phyloP scores from a whole-genome alignment of 2,888 invertebrate species.

The Xanthostigma xanthostigma region DNA sequence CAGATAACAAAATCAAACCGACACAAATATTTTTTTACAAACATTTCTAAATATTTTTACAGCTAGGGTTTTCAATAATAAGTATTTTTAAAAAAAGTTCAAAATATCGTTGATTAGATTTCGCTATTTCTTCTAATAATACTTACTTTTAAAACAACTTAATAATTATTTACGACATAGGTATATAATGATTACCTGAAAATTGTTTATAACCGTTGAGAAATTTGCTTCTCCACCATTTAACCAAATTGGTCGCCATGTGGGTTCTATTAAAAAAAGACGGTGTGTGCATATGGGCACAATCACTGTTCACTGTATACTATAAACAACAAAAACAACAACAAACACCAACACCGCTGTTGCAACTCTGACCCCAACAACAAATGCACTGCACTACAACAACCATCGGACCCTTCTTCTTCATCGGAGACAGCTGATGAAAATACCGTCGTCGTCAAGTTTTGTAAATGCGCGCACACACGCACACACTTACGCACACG shows the following conservation, averaged over 20 bases:
- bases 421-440: too few relatives aligned
- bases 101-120: neutral
- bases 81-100: neutral
- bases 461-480: too few relatives aligned
- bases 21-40: neutral
- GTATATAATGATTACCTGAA: slow-evolving; percentile 35
- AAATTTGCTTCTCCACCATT: slow-evolving; percentile 63
- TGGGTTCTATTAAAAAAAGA: slow-evolving; percentile 24
- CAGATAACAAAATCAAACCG: neutral
- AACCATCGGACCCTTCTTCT: too few relatives aligned
- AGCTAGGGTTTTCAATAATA: neutral
- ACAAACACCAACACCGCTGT: too few relatives aligned
- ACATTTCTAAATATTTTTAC: neutral
- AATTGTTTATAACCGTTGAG: slow-evolving; percentile 60
- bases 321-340: too few relatives aligned
- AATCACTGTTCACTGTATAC: too few relatives aligned
- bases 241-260: slow-evolving; percentile 61
- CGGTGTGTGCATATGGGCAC: slow-evolving; percentile 4
- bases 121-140: neutral
- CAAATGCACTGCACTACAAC: too few relatives aligned
- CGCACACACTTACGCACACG: too few relatives aligned
- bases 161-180: too few relatives aligned
- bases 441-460: too few relatives aligned
- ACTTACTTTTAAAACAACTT: too few relatives aligned
- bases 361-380: too few relatives aligned